phyloP scores from a whole-genome alignment of 2,113 vertebrate species.

The Illadopsis cleaveri region DNA sequence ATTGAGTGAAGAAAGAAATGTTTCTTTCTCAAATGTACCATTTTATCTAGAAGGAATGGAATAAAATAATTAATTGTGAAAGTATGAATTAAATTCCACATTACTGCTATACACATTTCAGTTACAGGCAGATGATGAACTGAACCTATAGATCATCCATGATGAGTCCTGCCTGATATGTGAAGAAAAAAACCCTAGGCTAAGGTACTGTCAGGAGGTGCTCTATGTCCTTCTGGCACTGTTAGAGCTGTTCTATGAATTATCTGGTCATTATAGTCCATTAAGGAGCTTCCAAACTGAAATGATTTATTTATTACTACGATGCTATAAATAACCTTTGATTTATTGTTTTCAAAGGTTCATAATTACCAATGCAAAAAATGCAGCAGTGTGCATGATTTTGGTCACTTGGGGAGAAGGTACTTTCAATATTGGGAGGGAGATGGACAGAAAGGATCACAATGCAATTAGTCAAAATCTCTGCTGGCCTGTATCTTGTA shows the following conservation, averaged over 20 bases:
- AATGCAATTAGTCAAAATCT: not conserved
- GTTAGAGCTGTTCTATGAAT: not conserved
- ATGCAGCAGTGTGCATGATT: not conserved
- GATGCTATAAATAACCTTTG: not conserved
- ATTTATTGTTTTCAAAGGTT: not conserved
- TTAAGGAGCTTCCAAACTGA: not conserved
- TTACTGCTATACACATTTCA: not conserved
- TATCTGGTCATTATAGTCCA: not conserved
- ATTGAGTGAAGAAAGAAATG: not conserved
- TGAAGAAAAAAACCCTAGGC: not conserved
- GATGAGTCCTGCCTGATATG: not conserved
- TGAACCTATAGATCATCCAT: not conserved
- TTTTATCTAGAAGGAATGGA: not conserved
- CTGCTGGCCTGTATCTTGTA: not conserved
- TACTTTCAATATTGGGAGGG: not conserved
- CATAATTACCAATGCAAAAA: not conserved
- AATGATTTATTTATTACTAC: not conserved
- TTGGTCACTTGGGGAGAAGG: not conserved
- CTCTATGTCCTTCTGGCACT: not conserved
- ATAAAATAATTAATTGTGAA: not conserved
- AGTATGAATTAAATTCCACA: not conserved
- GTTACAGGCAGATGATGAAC: not conserved
- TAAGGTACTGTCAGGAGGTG: not conserved
- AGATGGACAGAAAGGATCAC: not conserved
- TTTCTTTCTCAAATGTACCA: not conserved